Evolutionary conservation across 1,140 invertebrate genomes (phyloP), one percentile per base, ranked within the genome.

Genomic region (Manduca sexta): DNA sequence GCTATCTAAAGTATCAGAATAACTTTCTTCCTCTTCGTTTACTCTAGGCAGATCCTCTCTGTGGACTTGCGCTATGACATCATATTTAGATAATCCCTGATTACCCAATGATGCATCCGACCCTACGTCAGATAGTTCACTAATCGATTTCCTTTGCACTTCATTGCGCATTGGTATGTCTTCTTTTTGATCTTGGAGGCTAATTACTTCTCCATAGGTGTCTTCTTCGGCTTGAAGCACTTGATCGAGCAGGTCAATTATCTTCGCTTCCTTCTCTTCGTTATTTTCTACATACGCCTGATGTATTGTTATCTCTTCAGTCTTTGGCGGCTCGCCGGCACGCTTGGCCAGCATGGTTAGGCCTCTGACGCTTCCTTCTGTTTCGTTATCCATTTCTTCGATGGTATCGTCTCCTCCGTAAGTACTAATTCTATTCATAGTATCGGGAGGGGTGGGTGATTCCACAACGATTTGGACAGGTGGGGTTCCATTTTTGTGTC

Each of bases 161-260:
- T 70, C 65, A 7, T 52, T 51, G 8, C 45, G 38, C 42, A 39
- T 53, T 6, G 45, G 12, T 35, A 39, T 37, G 41, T 58, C 52
- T 30, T 64, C 45, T 13, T 54, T 65, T 35, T 56, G 56, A 37
- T 75, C 77, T 43, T 75, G 72, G 6, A 74, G 45, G 47, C 69
- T 81, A 16, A 72, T 64, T 18, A 69, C 58, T 64, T 85, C 79
- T 29, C 57, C 66, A 18, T 79, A 85, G 15, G 60, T 67, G 49
- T 85, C 79, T 64, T 83, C 82, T 56, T 85, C 82, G 17, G 79
- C 82, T 61, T 83, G 79, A 43, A 85, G 51, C 0, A 85, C 79
- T 74, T 83, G 78, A 50, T 85, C 82, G 4, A 85, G 50, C 47
- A 85, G 52, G 51, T 85, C 77, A 33, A 85, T 85, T 18, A 85